These are phyloP conservation scores for Drosophila aldrichi DNA, from an alignment of 2,888 invertebrate genomes.

Conservation along the genomic window DNA sequence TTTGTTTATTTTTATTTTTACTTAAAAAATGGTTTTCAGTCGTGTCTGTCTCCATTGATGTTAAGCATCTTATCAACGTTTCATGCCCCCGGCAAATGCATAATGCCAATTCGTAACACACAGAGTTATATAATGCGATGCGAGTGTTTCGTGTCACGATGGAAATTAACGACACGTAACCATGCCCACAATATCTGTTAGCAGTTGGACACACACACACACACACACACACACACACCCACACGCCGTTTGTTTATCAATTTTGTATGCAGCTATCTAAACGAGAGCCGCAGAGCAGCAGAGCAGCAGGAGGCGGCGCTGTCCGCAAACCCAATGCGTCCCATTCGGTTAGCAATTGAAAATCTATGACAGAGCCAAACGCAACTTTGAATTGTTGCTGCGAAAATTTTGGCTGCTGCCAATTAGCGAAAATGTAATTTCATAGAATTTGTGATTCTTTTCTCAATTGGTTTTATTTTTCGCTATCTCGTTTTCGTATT, in stretches of 20 bases:
- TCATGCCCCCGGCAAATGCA: too few species aligned
- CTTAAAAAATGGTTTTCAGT: too few species aligned
- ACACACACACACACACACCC: neutral
- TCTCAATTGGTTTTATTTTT: conserved; percentile 1
- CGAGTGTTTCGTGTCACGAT: conserved; percentile 15
- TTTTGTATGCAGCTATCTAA: conserved; percentile 46
- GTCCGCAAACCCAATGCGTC: conserved; percentile 22
- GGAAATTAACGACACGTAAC: neutral
- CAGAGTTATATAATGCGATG: too few species aligned
- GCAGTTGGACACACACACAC: conserved; percentile 2
- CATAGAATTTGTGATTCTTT: conserved; percentile 24
- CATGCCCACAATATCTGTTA: neutral
- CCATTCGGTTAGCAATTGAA: conserved; percentile 46
- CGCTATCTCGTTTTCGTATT: neutral
- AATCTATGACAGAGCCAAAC: conserved; percentile 32
- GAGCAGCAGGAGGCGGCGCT: conserved; percentile 30
- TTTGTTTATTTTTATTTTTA: too few species aligned
- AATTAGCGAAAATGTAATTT: conserved; percentile 59
- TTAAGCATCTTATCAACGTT: neutral
- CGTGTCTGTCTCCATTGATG: neutral
- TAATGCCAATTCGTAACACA: too few species aligned
- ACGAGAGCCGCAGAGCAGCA: conserved; percentile 30
- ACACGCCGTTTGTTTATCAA: conserved; percentile 72
- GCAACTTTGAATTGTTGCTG: conserved; percentile 26
- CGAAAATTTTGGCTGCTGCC: conserved; percentile 28